Conservation (phyloP, 2,888 invertebrate species). For the Melangyna quadrimaculata region DNA sequence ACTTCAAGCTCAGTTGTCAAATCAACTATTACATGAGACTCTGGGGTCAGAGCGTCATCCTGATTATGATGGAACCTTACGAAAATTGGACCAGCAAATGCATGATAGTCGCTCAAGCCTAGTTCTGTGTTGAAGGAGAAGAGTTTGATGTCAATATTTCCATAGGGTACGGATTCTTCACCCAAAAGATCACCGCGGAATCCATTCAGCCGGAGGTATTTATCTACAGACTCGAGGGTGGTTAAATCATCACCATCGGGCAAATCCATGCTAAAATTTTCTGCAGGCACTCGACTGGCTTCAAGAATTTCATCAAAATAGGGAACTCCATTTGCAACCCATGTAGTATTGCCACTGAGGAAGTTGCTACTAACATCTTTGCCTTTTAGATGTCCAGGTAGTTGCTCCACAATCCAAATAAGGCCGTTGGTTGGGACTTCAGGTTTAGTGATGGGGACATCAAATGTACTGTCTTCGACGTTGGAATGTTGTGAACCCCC, state of each 20-base stretch:
- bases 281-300: slow-evolving; percentile 76
- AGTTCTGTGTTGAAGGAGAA: slow-evolving; percentile 79
- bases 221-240: slow-evolving; percentile 78
- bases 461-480: slow-evolving; percentile 73
- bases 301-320: slow-evolving; percentile 78
- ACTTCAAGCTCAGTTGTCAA: slow-evolving; percentile 78
- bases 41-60: slow-evolving; percentile 76
- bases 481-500: slow-evolving; percentile 35
- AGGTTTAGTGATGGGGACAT: background rate
- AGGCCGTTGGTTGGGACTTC: slow-evolving; percentile 78
- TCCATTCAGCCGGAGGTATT: slow-evolving; percentile 77
- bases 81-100: slow-evolving; percentile 80
- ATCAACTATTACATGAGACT: slow-evolving; percentile 75
- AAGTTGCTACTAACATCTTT: slow-evolving; percentile 86
- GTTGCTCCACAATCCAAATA: slow-evolving; percentile 90
- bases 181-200: slow-evolving; percentile 80
- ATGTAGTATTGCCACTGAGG: slow-evolving; percentile 81
- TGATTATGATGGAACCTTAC: slow-evolving; percentile 76
- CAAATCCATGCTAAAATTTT: slow-evolving; percentile 74
- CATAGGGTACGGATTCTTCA: slow-evolving; percentile 79
- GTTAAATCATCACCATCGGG: slow-evolving; percentile 76
- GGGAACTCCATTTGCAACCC: slow-evolving; percentile 84
- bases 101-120: slow-evolving; percentile 79
- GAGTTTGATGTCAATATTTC: slow-evolving; percentile 80
- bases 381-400: slow-evolving; percentile 84